Conservation (phyloP, 2,888 invertebrate genomes). For the Agrilus mali region DNA sequence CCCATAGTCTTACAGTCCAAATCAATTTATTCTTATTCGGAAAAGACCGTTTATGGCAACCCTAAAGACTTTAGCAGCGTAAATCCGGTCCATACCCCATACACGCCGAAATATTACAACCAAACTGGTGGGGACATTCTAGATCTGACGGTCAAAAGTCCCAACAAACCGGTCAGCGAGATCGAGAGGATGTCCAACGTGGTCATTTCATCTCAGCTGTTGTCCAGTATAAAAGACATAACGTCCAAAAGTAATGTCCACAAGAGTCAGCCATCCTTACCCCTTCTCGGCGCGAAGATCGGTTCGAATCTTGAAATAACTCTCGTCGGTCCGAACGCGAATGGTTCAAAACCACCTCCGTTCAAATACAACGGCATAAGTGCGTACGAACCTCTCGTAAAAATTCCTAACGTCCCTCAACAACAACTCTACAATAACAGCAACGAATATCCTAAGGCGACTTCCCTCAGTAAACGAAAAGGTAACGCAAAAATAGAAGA, state of each 20-base stretch:
- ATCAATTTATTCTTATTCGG: slow-evolving; percentile 50
- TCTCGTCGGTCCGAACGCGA: slow-evolving; percentile 35
- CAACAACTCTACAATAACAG: not conserved
- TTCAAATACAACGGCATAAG: slow-evolving; percentile 7
- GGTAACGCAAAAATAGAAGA: slow-evolving; percentile 36
- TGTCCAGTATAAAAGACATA: slow-evolving; percentile 5
- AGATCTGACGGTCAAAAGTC: slow-evolving; percentile 48
- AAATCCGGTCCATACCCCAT: slow-evolving; percentile 35
- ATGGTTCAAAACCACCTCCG: slow-evolving; percentile 16
- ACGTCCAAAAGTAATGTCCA: slow-evolving; percentile 12
- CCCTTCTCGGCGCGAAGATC: slow-evolving; percentile 36
- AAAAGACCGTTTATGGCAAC: slow-evolving; percentile 58
- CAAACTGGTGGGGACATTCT: slow-evolving; percentile 42
- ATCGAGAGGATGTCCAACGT: slow-evolving; percentile 44
- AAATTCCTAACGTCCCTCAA: not conserved
- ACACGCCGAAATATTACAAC: slow-evolving; percentile 30
- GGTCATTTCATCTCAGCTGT: slow-evolving; percentile 11
- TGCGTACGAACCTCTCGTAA: not conserved
- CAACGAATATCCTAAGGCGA: not conserved
- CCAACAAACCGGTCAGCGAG: slow-evolving; percentile 40
- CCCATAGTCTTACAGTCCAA: slow-evolving; percentile 51
- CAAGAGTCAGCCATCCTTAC: slow-evolving; percentile 20
- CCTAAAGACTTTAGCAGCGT: slow-evolving; percentile 55
- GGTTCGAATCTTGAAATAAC: slow-evolving; percentile 62
- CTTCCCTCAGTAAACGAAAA: slow-evolving; percentile 11